Conservation (phyloP, 2,888 invertebrate genomes). For the Cantharis rufa region DNA sequence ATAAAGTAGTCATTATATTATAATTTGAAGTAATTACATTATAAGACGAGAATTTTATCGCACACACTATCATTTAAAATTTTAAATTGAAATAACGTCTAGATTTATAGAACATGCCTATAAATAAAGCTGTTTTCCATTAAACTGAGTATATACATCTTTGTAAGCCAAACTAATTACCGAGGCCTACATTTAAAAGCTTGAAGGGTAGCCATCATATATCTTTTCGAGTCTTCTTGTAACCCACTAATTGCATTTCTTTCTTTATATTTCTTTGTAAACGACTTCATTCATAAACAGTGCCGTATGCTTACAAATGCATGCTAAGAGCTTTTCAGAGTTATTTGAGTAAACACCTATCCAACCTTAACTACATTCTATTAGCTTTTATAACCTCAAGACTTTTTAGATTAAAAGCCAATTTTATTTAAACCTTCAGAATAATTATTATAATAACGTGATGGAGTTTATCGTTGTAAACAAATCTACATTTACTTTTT, state of each 20-base stretch:
- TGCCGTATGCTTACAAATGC: slow-evolving; percentile 20
- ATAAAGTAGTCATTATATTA: not conserved
- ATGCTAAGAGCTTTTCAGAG: slow-evolving; percentile 17
- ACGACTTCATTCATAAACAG: slow-evolving; percentile 28
- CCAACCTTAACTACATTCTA: not conserved
- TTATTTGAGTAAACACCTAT: slow-evolving; percentile 20
- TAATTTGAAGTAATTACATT: not conserved
- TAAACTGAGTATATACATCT: slow-evolving; percentile 33
- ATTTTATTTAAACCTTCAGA: not conserved
- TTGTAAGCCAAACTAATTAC: slow-evolving; percentile 34
- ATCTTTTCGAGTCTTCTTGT: slow-evolving; percentile 21
- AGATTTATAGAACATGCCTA: not conserved
- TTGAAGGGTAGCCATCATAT: slow-evolving; percentile 22
- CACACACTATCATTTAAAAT: not conserved
- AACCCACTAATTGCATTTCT: slow-evolving; percentile 23
- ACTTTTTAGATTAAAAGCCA: not conserved
- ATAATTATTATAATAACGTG: not conserved
- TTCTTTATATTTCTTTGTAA: slow-evolving; percentile 20
- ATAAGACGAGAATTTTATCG: not conserved
- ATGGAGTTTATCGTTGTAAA: not conserved
- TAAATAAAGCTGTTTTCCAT: slow-evolving; percentile 20
- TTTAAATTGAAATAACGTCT: not conserved
- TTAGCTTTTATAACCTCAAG: not conserved
- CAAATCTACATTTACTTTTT: not conserved
- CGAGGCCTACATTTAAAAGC: slow-evolving; percentile 18